These are phyloP conservation scores for Gymnoscopelus microlampas DNA, from an alignment of 2,797 vertebrate genomes.

Conservation along the genomic window DNA sequence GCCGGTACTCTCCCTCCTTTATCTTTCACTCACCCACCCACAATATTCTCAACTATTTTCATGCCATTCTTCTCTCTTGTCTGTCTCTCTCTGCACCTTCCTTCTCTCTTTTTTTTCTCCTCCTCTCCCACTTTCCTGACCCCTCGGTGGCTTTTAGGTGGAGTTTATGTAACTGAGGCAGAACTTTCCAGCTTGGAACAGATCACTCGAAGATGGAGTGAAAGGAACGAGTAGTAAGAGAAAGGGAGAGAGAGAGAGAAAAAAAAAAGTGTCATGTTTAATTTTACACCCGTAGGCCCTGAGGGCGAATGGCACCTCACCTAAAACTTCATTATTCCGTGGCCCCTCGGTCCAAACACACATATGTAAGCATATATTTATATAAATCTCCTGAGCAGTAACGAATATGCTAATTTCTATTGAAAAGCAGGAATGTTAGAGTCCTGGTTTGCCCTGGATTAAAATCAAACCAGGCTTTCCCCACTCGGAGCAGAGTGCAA, in stretches of 20 bases:
- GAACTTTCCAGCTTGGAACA: slow-evolving; percentile 67
- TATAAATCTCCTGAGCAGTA: slow-evolving; percentile 56
- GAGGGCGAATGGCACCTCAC: slow-evolving; percentile 52
- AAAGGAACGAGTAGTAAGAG: slow-evolving; percentile 39
- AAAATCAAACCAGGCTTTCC: slow-evolving; percentile 68
- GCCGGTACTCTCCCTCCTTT: slow-evolving; percentile 55
- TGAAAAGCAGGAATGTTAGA: slow-evolving; percentile 74
- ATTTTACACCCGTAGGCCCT: slow-evolving; percentile 52
- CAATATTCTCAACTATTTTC: slow-evolving; percentile 42
- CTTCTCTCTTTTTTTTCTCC: slow-evolving; percentile 19
- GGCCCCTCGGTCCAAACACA: slow-evolving; percentile 40
- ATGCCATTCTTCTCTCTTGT: slow-evolving; percentile 16
- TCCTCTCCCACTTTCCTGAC: slow-evolving; percentile 36
- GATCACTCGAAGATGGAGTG: slow-evolving; percentile 54
- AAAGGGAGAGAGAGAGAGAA: slow-evolving; percentile 23
- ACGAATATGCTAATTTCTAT: slow-evolving; percentile 66
- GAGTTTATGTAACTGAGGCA: slow-evolving; percentile 68
- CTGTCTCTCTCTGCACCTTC: slow-evolving; percentile 26
- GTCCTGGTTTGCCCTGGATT: slow-evolving; percentile 63
- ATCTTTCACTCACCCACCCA: slow-evolving; percentile 56
- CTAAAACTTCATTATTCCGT: slow-evolving; percentile 52
- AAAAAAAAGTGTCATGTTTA: slow-evolving; percentile 58
- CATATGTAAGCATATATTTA: slow-evolving; percentile 65
- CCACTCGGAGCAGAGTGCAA: slow-evolving; percentile 48
- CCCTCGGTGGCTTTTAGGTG: slow-evolving; percentile 42